Conservation (phyloP, 2,113 vertebrate genomes). For the Chascanopsetta lugubris region DNA sequence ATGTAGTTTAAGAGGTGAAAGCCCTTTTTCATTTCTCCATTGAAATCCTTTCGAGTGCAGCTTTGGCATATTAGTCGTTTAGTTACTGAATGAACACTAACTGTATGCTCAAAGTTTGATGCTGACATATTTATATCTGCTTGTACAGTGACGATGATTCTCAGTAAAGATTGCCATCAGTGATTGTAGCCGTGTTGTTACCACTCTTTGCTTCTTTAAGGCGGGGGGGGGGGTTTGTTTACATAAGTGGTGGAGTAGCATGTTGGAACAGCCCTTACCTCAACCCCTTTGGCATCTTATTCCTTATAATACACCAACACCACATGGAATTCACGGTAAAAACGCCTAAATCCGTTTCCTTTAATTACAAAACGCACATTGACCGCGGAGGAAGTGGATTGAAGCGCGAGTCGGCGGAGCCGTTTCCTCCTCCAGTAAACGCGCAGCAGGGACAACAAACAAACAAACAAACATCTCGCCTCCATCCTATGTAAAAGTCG, state of each 20-base stretch:
- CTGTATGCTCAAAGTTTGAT: slow-evolving; percentile 72
- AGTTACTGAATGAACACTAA: slow-evolving; percentile 73
- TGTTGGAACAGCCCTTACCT: too few relatives aligned
- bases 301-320: too few relatives aligned
- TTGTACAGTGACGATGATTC: slow-evolving; percentile 73
- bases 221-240: too few relatives aligned
- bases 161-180: slow-evolving; percentile 65
- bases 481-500: not conserved
- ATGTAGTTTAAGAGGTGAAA: slow-evolving; percentile 22
- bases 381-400: too few relatives aligned
- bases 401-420: too few relatives aligned
- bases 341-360: too few relatives aligned
- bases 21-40: slow-evolving; percentile 11
- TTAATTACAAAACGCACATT: too few relatives aligned
- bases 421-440: too few relatives aligned
- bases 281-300: too few relatives aligned
- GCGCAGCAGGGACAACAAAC: not conserved
- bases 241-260: too few relatives aligned
- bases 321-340: too few relatives aligned
- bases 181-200: slow-evolving; percentile 39
- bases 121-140: slow-evolving; percentile 82
- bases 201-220: too few relatives aligned
- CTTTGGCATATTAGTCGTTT: slow-evolving; percentile 63
- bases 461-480: not conserved
- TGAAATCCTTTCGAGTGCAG: slow-evolving; percentile 44